Evolutionary conservation across 2,888 invertebrate species (phyloP).

Genomic region (Netelia fuscicornis): DNA sequence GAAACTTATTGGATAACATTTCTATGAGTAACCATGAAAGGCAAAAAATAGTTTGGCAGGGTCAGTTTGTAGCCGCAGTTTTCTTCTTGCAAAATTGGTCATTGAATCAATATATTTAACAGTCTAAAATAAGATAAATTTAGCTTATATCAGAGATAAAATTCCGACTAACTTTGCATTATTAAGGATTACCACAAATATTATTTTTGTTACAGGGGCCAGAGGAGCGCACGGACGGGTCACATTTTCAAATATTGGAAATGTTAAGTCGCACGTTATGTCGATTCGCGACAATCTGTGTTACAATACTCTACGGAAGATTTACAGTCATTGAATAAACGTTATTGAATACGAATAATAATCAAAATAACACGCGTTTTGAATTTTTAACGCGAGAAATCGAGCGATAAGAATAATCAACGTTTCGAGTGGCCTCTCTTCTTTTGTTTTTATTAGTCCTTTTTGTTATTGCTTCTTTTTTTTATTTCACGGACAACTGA

Average conservation of each 20-base stretch:
- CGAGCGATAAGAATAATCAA: not conserved
- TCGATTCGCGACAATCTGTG: constrained; percentile 12
- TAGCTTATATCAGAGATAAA: too few relatives aligned
- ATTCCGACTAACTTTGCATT: too few relatives aligned
- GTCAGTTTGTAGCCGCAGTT: too few relatives aligned
- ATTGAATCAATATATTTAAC: too few relatives aligned
- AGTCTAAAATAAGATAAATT: too few relatives aligned
- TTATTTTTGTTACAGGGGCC: constrained; percentile 31
- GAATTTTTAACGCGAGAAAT: constrained; percentile 12
- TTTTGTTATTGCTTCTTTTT: not conserved
- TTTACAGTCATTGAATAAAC: constrained; percentile 26
- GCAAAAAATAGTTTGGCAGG: too few relatives aligned
- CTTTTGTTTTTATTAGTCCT: not conserved
- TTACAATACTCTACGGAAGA: constrained; percentile 8
- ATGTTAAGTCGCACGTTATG: constrained; percentile 44
- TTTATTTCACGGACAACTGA: not conserved
- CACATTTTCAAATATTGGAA: constrained; percentile 30
- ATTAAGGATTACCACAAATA: too few relatives aligned
- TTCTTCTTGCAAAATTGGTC: too few relatives aligned
- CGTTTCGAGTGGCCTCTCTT: not conserved
- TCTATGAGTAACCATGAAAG: too few relatives aligned
- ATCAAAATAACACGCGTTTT: not conserved
- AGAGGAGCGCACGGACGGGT: not conserved
- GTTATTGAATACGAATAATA: not conserved
- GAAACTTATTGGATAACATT: too few relatives aligned